These are phyloP conservation scores for Phalacrocorax carbo DNA, from an alignment of 2,113 vertebrate genomes.

Conservation along the genomic window DNA sequence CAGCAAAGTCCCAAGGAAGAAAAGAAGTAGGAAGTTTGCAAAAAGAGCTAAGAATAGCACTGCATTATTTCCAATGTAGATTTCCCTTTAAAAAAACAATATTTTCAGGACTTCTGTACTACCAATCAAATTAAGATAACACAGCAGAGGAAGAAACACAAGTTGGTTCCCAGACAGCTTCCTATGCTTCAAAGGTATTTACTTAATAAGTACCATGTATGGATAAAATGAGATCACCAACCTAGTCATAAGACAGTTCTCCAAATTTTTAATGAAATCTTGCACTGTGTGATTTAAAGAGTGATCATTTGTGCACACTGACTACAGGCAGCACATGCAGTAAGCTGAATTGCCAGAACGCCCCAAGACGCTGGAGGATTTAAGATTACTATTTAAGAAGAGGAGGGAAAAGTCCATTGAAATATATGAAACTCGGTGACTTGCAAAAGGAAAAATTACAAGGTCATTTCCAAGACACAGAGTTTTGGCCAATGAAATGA, in stretches of 20 bases:
- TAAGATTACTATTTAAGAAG: neutral
- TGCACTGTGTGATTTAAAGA: slow-evolving; percentile 5
- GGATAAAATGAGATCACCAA: slow-evolving; percentile 60
- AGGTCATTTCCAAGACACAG: neutral
- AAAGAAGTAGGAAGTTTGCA: neutral
- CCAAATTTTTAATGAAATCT: slow-evolving; percentile 52
- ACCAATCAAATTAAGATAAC: slow-evolving; percentile 35
- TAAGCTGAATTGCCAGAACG: neutral
- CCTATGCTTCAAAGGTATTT: slow-evolving; percentile 52
- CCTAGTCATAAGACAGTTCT: slow-evolving; percentile 30
- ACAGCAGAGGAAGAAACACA: slow-evolving; percentile 35
- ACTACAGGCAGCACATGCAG: neutral
- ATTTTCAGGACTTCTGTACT: slow-evolving; percentile 19
- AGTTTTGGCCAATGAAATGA: neutral
- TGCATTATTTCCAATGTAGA: slow-evolving; percentile 1
- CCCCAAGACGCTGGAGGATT: neutral
- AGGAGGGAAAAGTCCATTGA: neutral
- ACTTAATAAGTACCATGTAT: slow-evolving; percentile 41
- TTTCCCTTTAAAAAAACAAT: neutral
- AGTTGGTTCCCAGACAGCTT: neutral
- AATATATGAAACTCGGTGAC: neutral
- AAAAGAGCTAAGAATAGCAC: slow-evolving; percentile 11
- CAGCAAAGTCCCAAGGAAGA: neutral
- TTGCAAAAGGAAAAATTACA: neutral
- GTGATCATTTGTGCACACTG: neutral